phyloP scores from a whole-genome alignment of 1,140 invertebrate species.

The Penaeus vannamei region DNA sequence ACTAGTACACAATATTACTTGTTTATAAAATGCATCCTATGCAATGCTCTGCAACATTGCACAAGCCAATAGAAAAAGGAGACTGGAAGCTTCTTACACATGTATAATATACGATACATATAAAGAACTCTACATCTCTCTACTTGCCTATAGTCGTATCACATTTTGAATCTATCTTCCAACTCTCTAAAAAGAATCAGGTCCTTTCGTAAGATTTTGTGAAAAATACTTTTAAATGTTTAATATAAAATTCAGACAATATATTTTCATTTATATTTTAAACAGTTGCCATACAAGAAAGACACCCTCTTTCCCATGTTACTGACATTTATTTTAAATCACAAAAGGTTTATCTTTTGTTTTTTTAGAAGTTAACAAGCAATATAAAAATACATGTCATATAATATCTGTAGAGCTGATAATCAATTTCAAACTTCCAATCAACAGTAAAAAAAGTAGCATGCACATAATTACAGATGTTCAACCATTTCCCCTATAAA shows the following conservation, averaged over 20 bases:
- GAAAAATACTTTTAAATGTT: neutral
- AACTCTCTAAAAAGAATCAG: neutral
- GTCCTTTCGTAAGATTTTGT: neutral
- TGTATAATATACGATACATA: no score
- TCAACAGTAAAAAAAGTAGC: neutral
- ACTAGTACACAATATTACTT: no score
- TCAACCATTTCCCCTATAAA: no score
- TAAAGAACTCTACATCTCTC: no score
- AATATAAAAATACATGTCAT: constrained; percentile 31
- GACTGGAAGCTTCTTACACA: no score
- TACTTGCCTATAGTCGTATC: no score
- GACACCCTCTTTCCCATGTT: neutral
- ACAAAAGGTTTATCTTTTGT: neutral
- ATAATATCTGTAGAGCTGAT: constrained; percentile 15
- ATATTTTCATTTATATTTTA: constrained; percentile 8
- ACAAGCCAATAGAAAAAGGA: no score
- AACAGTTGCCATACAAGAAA: constrained; percentile 32
- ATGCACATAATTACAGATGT: no score
- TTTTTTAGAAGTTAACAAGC: constrained; percentile 36
- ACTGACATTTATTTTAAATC: neutral
- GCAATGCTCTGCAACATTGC: no score
- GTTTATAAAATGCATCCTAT: no score
- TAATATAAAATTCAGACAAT: constrained; percentile 24
- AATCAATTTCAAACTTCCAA: constrained; percentile 18
- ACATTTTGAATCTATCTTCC: neutral